Percentiles rank a stretch among this genome's conserved stretches.
phyloP scores from a whole-genome alignment of 2,888 invertebrate species.

The Protophormia terraenovae region DNA sequence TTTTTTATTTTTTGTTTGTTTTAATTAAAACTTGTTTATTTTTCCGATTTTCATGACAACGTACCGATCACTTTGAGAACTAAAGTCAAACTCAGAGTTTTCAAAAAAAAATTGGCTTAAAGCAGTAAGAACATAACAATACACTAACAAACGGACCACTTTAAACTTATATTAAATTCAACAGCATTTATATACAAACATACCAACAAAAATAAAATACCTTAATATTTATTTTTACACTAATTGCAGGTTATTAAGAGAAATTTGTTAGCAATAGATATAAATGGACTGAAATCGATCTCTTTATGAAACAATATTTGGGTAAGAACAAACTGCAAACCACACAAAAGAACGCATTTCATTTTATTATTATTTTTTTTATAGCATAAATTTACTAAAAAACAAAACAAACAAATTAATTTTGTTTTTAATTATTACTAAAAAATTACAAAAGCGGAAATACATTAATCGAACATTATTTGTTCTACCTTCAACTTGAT shows the following conservation, averaged over 20 bases:
- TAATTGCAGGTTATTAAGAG: too few relatives aligned
- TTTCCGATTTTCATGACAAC: constrained; percentile 23
- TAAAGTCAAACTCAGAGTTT: constrained; percentile 74
- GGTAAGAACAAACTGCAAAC: background rate
- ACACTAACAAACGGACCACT: background rate
- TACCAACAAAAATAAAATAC: background rate
- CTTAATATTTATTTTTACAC: background rate
- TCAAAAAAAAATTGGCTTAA: constrained; percentile 73
- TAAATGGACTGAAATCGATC: background rate
- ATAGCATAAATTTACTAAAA: background rate
- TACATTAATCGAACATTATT: constrained; percentile 15
- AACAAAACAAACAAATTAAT: constrained; percentile 22
- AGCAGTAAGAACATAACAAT: constrained; percentile 43
- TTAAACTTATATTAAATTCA: constrained; percentile 12
- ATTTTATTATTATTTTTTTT: background rate
- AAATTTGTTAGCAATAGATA: background rate
- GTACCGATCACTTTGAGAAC: constrained; percentile 76
- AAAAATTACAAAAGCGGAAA: constrained; percentile 40
- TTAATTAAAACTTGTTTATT: constrained; percentile 32
- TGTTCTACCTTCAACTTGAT: constrained; percentile 39
- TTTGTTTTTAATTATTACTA: constrained; percentile 1
- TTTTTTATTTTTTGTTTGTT: constrained; percentile 11
- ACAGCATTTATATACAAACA: background rate
- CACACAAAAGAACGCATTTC: background rate
- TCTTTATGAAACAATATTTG: background rate